Evolutionary conservation across 2,888 invertebrate genomes (phyloP).

Genomic region (Luperina testacea): DNA sequence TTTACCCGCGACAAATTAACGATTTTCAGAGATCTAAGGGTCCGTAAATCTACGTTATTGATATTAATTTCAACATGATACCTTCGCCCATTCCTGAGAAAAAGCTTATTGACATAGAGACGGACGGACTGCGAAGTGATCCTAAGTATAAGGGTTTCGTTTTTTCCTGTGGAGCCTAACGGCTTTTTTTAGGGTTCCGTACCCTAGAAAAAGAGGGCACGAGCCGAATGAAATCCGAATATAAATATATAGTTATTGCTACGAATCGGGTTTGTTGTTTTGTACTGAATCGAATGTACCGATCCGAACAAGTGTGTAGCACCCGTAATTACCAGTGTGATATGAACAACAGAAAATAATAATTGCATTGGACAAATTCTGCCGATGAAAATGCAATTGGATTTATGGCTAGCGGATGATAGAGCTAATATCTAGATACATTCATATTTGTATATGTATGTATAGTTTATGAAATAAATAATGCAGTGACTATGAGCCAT

Average conservation of each 20-base stretch:
- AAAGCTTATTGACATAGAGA: not conserved
- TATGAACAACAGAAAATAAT: conserved; percentile 52
- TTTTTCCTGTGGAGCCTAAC: no score
- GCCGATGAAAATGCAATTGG: conserved; percentile 50
- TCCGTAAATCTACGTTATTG: no score
- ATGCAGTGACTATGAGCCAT: conserved; percentile 67
- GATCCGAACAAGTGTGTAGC: not conserved
- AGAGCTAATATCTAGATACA: conserved; percentile 31
- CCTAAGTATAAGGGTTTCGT: not conserved
- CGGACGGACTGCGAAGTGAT: not conserved
- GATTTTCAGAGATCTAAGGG: not conserved
- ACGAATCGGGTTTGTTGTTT: no score
- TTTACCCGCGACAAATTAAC: not conserved
- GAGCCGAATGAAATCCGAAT: not conserved
- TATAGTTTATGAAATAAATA: conserved; percentile 63
- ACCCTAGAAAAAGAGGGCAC: not conserved
- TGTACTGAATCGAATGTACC: not conserved
- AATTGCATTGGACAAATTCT: conserved; percentile 47
- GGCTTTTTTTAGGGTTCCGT: no score
- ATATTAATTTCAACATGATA: no score
- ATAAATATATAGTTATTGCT: no score
- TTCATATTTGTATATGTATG: conserved; percentile 32
- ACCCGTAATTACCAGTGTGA: conserved; percentile 11
- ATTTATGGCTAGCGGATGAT: conserved; percentile 37
- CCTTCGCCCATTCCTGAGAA: not conserved